phyloP scores from a whole-genome alignment of 2,797 vertebrate species.

The Dermochelys coriacea region DNA sequence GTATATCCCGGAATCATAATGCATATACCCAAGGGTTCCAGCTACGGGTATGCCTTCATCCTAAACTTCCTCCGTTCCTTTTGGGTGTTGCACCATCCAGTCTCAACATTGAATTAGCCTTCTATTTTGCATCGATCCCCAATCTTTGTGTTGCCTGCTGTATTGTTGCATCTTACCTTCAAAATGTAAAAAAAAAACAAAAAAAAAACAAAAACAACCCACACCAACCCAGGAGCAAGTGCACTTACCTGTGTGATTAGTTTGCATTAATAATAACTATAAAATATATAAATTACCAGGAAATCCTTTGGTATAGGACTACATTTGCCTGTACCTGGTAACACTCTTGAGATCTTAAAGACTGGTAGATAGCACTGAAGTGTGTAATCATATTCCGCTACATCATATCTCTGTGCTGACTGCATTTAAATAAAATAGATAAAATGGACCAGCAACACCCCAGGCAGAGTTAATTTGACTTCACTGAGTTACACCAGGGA shows the following conservation, averaged over 20 bases:
- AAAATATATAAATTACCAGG: background rate
- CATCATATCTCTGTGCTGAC: background rate
- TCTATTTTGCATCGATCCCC: background rate
- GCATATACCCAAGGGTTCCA: background rate
- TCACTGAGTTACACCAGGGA: background rate
- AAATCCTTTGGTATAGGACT: background rate
- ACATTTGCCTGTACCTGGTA: background rate
- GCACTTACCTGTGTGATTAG: no score
- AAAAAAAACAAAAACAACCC: no score
- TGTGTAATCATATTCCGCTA: background rate
- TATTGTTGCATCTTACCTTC: background rate
- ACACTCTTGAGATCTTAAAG: background rate
- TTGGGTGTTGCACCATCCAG: background rate
- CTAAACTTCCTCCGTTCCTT: background rate
- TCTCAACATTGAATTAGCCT: background rate
- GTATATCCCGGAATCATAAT: background rate
- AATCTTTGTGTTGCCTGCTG: background rate
- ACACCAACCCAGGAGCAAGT: no score
- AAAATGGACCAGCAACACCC: background rate
- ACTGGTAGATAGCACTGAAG: background rate
- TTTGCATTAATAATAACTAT: background rate
- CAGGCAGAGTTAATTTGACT: no score
- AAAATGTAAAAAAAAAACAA: background rate
- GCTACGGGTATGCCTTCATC: background rate
- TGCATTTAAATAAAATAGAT: no score